Base-by-base conservation (phyloP, 2,797 vertebrate species). In the Steatocranus sp. region DNA sequence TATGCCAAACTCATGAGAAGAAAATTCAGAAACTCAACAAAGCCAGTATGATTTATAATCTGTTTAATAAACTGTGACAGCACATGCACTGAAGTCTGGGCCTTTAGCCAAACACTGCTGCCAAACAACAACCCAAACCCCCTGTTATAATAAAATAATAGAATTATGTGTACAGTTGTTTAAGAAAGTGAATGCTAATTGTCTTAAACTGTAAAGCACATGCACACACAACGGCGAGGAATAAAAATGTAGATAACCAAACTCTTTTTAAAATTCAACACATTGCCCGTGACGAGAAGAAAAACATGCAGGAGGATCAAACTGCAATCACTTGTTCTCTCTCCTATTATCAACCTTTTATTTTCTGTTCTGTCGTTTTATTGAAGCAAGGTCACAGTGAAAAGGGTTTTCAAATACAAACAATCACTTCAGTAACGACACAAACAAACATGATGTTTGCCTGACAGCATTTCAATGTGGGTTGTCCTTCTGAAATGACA, bases 401-500 rank as follows among this genome's bases (percentile, higher is more conserved):
- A 81, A 83, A 82, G 6, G 38, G 20, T 43, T 8, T 17, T 46
- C 20, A 48, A 50, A 70, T 14, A 68, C 53, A 75, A 76, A 81
- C 56, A 32, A 81, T 75, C 6, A 14, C 79, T 83, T 85, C 80
- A 61, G 78, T 80, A 48, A 80, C 49, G 27, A 14, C 58, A 48
- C 53, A 53, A 83, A 81, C 54, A 83, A 79, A 56, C 48, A 6
- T 36, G 63, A 38, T 36, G 76, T 84, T 75, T 30, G 25, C 1
- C 78, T 49, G 50, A 81, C 79, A 75, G 34, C 4, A 66, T 79
- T 86, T 87, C 49, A 76, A 38, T 70, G 34, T 56, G 34, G 11
- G 8, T 2, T 53, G 66, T 80, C 80, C 58, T 63, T 84, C 63
- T 85, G 58, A 85, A 86, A 88, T 88, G 75, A 61, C 70, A 79